Conservation (phyloP, 2,888 invertebrate species). For the Erebia palarica region DNA sequence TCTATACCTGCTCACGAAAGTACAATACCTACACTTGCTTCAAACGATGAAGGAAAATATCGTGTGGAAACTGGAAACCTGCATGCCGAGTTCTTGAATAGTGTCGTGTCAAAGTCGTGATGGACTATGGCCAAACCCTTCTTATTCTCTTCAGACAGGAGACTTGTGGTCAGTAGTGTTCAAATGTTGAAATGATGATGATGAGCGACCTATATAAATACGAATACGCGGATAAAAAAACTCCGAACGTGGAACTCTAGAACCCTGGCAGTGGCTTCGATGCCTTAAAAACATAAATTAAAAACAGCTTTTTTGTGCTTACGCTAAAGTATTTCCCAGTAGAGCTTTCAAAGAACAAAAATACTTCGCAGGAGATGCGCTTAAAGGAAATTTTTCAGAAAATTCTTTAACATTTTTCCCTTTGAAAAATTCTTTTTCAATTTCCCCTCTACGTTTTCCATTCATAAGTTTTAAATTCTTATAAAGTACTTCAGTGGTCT, state of each 20-base stretch:
- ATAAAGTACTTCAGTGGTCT: not conserved
- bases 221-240: not conserved
- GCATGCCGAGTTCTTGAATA: no score
- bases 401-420: not conserved
- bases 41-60: no score
- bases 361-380: not conserved
- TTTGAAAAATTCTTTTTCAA: slow-evolving; percentile 4
- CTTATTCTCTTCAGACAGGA: no score
- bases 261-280: not conserved
- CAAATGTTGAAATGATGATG: no score
- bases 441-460: not conserved
- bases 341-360: not conserved
- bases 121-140: no score
- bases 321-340: not conserved
- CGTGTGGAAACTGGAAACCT: no score
- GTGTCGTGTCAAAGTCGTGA: no score
- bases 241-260: not conserved
- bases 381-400: not conserved
- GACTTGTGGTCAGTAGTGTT: no score
- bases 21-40: no score
- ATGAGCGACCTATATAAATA: no score
- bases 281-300: not conserved
- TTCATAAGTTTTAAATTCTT: not conserved
- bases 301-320: not conserved
- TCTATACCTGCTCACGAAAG: no score